Percentiles rank a stretch among this genome's conserved stretches.
phyloP scores from a whole-genome alignment of 2,113 vertebrate species.

The Drymodes brunneopygia region DNA sequence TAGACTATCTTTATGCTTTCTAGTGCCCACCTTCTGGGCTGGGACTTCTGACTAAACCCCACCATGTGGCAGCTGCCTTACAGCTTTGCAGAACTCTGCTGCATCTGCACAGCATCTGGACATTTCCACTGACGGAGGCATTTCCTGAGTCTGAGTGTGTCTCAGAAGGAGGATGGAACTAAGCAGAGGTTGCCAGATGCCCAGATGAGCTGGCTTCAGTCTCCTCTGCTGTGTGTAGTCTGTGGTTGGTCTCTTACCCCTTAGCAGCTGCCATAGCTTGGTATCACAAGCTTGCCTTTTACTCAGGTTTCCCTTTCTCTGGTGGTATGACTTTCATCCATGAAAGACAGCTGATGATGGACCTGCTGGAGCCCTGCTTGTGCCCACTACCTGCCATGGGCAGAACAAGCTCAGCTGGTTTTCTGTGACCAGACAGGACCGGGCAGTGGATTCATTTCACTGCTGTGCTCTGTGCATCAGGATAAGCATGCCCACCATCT shows the following conservation, averaged over 20 bases:
- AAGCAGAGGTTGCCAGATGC: neutral
- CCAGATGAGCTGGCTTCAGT: neutral
- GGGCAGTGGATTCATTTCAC: neutral
- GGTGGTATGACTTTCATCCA: neutral
- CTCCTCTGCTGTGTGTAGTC: neutral
- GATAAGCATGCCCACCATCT: neutral
- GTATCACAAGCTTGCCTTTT: neutral
- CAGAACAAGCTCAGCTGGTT: neutral
- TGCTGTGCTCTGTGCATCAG: neutral
- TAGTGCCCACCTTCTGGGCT: neutral
- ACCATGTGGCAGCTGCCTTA: neutral
- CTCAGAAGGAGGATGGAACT: neutral
- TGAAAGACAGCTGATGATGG: neutral
- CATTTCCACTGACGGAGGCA: neutral
- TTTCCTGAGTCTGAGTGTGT: neutral
- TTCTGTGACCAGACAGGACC: neutral
- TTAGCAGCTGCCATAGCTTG: neutral
- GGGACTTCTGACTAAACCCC: neutral
- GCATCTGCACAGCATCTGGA: conserved; percentile 37
- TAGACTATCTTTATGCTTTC: neutral
- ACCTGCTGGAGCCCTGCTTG: neutral
- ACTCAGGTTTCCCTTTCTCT: neutral
- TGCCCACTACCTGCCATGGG: fast-evolving
- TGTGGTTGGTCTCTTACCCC: neutral
- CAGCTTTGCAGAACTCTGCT: neutral